Percentiles rank a stretch among this genome's conserved stretches.
phyloP scores from a whole-genome alignment of 2,113 vertebrate genomes.

The Mastomys coucha region DNA sequence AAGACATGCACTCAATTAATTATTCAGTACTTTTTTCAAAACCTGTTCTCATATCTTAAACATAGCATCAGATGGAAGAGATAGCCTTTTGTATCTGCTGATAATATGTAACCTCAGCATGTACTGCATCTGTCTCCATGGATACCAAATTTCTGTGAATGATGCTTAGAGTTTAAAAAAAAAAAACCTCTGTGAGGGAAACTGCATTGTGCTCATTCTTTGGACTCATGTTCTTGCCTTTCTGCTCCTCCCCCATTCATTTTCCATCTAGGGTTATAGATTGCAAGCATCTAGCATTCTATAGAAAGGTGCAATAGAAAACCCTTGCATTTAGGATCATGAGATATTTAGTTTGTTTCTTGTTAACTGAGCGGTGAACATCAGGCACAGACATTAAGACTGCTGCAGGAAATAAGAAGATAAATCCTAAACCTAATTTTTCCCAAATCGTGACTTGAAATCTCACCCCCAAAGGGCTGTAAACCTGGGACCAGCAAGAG shows the following conservation, averaged over 20 bases:
- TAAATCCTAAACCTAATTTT: slow-evolving; percentile 29
- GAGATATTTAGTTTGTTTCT: not conserved
- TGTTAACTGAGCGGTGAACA: not conserved
- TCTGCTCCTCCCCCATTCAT: not conserved
- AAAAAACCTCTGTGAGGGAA: slow-evolving; percentile 19
- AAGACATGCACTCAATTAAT: slow-evolving; percentile 28
- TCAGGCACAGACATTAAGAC: not conserved
- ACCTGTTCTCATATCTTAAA: slow-evolving; percentile 23
- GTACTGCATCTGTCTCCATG: slow-evolving; percentile 65
- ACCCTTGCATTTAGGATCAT: not conserved
- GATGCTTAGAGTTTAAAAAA: slow-evolving; percentile 47
- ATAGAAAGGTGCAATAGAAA: not conserved
- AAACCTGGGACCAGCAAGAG: not conserved
- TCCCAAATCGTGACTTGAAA: slow-evolving; percentile 26
- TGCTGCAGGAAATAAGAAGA: not conserved
- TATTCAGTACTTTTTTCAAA: slow-evolving; percentile 60
- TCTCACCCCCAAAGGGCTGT: not conserved
- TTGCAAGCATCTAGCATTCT: not conserved
- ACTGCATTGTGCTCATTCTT: slow-evolving; percentile 61
- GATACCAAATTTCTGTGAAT: slow-evolving; percentile 81
- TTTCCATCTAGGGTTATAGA: not conserved
- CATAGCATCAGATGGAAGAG: slow-evolving; percentile 33
- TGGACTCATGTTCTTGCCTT: slow-evolving; percentile 20
- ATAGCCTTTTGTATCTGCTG: slow-evolving; percentile 62
- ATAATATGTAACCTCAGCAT: slow-evolving; percentile 66